Conservation (phyloP, 2,113 vertebrate genomes). For the Xenotilapia leptura region DNA sequence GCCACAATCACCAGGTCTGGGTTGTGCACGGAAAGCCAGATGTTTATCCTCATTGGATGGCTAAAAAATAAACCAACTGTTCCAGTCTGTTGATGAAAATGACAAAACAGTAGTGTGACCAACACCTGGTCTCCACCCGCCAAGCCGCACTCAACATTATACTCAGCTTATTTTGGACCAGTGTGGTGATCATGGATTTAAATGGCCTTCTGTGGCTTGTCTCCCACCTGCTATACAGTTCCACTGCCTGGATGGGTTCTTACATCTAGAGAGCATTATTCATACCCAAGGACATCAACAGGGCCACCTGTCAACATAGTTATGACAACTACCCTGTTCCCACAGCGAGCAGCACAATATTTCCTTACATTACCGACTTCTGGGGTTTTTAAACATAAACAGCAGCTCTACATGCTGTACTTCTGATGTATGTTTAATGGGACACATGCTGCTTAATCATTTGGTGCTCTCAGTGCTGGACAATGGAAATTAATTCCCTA, state of each 20-base stretch:
- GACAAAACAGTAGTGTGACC: constrained; percentile 47
- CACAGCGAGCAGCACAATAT: background rate
- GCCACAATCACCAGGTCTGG: background rate
- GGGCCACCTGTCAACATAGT: constrained; percentile 26
- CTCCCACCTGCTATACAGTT: constrained; percentile 26
- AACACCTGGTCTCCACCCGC: constrained; percentile 26
- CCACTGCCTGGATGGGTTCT: constrained; percentile 1
- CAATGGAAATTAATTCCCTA: background rate
- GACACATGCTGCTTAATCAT: background rate
- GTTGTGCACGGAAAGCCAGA: constrained; percentile 39
- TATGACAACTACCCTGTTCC: constrained; percentile 13
- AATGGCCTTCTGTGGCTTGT: constrained; percentile 31
- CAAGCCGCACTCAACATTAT: background rate
- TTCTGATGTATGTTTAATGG: background rate
- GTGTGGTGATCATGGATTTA: constrained; percentile 1
- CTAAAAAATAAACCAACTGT: constrained; percentile 35
- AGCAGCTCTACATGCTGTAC: background rate
- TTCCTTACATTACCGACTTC: background rate
- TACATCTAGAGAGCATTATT: background rate
- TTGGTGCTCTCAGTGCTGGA: background rate
- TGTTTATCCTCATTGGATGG: constrained; percentile 19
- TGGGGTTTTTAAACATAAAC: background rate
- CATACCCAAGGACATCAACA: constrained; percentile 29
- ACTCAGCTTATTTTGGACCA: constrained; percentile 46
- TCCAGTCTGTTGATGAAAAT: constrained; percentile 44